Percentiles rank a stretch among this genome's conserved stretches.
Conservation (phyloP, 2,888 invertebrate species). For the Plemyria rubiginata region DNA sequence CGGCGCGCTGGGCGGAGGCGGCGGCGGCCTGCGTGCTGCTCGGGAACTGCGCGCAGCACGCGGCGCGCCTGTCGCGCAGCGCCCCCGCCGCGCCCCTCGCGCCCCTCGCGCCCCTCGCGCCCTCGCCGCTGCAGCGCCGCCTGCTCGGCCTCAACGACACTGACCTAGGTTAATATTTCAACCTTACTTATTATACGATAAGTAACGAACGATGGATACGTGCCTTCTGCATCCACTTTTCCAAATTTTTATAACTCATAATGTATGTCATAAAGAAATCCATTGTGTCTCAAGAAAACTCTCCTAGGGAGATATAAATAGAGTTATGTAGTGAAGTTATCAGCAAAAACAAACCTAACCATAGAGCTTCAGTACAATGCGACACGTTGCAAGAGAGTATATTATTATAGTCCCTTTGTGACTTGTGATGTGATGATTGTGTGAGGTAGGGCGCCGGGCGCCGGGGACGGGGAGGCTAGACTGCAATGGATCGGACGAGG, state of each 20-base stretch:
- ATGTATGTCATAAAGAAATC: no score
- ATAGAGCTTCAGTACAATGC: no score
- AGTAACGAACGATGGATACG: background rate
- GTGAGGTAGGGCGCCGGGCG: slow-evolving; percentile 11
- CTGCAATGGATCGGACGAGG: no score
- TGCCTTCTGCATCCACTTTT: no score
- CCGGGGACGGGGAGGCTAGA: background rate
- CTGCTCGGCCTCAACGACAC: slow-evolving; percentile 4
- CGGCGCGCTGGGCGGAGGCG: slow-evolving; percentile 11
- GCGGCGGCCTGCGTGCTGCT: slow-evolving; percentile 20
- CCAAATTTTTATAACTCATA: no score
- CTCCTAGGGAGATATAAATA: no score
- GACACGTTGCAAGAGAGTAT: no score
- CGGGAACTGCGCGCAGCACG: slow-evolving; percentile 21
- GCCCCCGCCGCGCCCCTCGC: slow-evolving; percentile 36
- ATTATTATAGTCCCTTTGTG: no score
- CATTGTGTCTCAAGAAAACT: no score
- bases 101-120: no score
- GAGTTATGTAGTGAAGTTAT: no score
- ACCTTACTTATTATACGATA: background rate
- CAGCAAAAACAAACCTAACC: no score
- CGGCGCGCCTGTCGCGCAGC: slow-evolving; percentile 16
- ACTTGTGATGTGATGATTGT: slow-evolving; percentile 2
- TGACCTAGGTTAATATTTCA: background rate
- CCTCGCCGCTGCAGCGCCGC: slow-evolving; percentile 6